Percentiles rank a stretch among this genome's conserved stretches.
phyloP scores from a whole-genome alignment of 2,888 invertebrate species.

The Meiosimyza platycephala region DNA sequence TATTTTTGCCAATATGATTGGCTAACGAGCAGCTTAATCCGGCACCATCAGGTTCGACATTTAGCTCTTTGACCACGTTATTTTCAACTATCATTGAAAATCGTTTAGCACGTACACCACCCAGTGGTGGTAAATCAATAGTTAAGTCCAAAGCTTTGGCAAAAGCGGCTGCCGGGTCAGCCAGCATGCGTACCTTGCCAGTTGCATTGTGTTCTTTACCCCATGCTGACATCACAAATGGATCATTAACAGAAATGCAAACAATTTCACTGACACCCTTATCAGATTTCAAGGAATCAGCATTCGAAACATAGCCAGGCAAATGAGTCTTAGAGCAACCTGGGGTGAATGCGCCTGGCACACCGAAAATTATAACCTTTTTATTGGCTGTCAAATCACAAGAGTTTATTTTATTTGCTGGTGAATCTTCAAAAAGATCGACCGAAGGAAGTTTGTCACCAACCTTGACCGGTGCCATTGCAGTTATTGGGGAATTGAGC shows the following conservation, averaged over 20 bases:
- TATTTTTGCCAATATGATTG: conserved; percentile 68
- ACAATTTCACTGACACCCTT: conserved; percentile 84
- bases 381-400: conserved; percentile 79
- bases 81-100: conserved; percentile 93
- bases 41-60: conserved; percentile 93
- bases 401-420: conserved; percentile 87
- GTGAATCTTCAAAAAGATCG: conserved; percentile 86
- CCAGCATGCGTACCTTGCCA: conserved; percentile 90
- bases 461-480: conserved; percentile 71
- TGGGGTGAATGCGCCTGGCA: conserved; percentile 95
- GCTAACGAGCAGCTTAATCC: conserved; percentile 91
- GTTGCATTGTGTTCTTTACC: conserved; percentile 81
- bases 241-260: conserved; percentile 92
- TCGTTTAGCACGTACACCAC: conserved; percentile 87
- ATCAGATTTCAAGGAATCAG: conserved; percentile 79
- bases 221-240: conserved; percentile 97
- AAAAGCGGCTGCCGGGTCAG: conserved; percentile 84
- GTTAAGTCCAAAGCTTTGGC: conserved; percentile 84
- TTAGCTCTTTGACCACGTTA: conserved; percentile 81
- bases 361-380: conserved; percentile 88
- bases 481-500: conserved; percentile 56
- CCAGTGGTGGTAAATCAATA: conserved; percentile 82
- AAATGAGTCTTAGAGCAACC: conserved; percentile 93
- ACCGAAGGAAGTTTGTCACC: conserved; percentile 84
- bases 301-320: conserved; percentile 85